phyloP scores from a whole-genome alignment of 2,888 invertebrate genomes.

The Amaurobius ferox region DNA sequence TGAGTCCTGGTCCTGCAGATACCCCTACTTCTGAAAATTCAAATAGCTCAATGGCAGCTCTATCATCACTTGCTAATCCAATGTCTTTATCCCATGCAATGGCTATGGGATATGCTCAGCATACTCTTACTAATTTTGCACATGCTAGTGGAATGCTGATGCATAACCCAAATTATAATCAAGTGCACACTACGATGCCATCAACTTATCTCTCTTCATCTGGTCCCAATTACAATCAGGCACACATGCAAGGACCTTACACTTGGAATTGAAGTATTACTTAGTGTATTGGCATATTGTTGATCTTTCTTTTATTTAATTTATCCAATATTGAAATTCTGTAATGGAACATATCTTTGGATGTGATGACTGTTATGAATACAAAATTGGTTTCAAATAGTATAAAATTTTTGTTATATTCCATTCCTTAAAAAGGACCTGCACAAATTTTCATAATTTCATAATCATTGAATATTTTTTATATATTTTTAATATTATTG shows the following conservation, averaged over 20 bases:
- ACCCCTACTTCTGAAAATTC: constrained; percentile 42
- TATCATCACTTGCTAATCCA: constrained; percentile 64
- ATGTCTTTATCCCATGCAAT: constrained; percentile 72
- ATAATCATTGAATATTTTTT: no score
- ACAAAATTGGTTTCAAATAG: no score
- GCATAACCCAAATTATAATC: constrained; percentile 72
- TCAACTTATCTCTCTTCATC: constrained; percentile 73
- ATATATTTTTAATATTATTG: no score
- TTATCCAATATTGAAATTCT: not conserved
- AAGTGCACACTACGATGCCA: constrained; percentile 70
- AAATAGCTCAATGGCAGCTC: constrained; percentile 64
- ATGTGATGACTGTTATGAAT: no score
- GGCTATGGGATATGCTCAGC: constrained; percentile 73
- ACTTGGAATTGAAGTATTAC: constrained; percentile 71
- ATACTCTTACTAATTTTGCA: constrained; percentile 73
- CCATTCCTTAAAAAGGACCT: no score
- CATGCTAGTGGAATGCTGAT: constrained; percentile 70
- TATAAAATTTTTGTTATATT: no score
- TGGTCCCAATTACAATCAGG: constrained; percentile 72
- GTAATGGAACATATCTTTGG: not conserved
- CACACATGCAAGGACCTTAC: constrained; percentile 73
- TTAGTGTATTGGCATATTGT: not conserved
- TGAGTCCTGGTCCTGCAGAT: constrained; percentile 42
- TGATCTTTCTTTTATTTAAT: not conserved
- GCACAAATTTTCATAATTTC: no score